Percentiles rank a stretch among this genome's conserved stretches.
phyloP scores from a whole-genome alignment of 2,113 vertebrate species.

The Sialia sialis region DNA sequence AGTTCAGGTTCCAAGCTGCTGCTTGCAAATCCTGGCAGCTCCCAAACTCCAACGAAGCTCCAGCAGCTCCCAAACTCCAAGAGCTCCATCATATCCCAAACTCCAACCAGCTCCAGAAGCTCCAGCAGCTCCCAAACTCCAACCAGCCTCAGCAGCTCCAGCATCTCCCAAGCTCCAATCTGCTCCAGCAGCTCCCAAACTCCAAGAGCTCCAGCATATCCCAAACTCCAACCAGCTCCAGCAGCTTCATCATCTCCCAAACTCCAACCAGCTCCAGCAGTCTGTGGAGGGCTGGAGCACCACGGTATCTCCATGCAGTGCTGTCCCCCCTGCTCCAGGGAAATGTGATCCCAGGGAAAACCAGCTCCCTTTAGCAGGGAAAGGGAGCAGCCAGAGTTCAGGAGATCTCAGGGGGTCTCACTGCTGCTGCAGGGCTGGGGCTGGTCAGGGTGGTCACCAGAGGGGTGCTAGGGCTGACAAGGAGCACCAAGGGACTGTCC shows the following conservation, averaged over 20 bases:
- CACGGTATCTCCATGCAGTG: rapidly evolving
- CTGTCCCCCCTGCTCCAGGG: background rate
- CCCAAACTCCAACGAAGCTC: background rate
- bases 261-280: background rate
- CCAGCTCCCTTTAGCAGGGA: background rate
- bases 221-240: background rate
- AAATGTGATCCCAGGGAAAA: background rate
- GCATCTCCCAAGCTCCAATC: background rate
- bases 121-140: background rate
- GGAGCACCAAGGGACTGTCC: no score
- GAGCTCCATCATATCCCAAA: background rate
- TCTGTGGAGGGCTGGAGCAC: background rate
- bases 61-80: background rate
- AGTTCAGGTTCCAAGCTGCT: background rate
- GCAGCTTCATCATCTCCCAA: background rate
- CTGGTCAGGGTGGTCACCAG: background rate
- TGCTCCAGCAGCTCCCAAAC: background rate
- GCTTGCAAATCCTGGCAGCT: background rate
- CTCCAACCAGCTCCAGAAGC: background rate
- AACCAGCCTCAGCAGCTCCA: background rate
- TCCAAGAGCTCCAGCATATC: background rate
- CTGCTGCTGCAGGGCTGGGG: background rate
- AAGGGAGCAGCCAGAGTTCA: background rate
- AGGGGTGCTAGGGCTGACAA: background rate
- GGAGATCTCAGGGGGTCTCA: rapidly evolving